phyloP scores from a whole-genome alignment of 2,113 vertebrate genomes.

The Galemys pyrenaicus region DNA sequence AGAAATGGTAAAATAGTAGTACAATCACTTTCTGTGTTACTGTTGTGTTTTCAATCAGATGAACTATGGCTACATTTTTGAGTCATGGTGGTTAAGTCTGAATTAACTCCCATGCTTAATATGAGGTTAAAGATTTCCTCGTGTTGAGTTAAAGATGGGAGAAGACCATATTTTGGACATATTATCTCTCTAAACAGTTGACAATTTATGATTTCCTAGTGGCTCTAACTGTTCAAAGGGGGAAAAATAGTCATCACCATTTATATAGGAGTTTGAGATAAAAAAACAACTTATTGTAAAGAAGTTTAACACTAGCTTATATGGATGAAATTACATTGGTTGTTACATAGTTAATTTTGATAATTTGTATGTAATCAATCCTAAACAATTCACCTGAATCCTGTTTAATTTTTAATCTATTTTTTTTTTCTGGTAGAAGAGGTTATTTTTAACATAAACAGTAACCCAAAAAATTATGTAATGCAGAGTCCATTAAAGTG shows the following conservation, averaged over 20 bases:
- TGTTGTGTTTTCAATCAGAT: not conserved
- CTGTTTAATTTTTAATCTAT: not conserved
- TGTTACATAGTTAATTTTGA: not conserved
- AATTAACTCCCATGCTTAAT: not conserved
- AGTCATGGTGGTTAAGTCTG: not conserved
- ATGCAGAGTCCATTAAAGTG: constrained; percentile 34
- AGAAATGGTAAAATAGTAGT: not conserved
- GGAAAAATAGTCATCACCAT: not conserved
- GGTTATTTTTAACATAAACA: constrained; percentile 15
- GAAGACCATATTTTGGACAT: not conserved
- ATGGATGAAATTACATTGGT: not conserved
- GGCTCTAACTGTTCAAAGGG: not conserved
- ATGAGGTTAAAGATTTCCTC: not conserved
- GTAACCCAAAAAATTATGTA: not conserved
- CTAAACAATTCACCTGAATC: not conserved
- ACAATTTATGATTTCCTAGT: not conserved
- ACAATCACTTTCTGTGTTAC: not conserved
- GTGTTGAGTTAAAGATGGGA: not conserved
- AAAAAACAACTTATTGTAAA: not conserved
- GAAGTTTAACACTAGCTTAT: constrained; percentile 5
- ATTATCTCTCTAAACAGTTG: not conserved
- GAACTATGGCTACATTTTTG: not conserved
- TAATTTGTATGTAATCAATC: not conserved
- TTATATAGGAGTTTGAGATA: not conserved
- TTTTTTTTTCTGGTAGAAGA: constrained; percentile 46